These are phyloP conservation scores for Euspilapteryx auroguttella DNA, from an alignment of 2,888 invertebrate species.

Conservation along the genomic window DNA sequence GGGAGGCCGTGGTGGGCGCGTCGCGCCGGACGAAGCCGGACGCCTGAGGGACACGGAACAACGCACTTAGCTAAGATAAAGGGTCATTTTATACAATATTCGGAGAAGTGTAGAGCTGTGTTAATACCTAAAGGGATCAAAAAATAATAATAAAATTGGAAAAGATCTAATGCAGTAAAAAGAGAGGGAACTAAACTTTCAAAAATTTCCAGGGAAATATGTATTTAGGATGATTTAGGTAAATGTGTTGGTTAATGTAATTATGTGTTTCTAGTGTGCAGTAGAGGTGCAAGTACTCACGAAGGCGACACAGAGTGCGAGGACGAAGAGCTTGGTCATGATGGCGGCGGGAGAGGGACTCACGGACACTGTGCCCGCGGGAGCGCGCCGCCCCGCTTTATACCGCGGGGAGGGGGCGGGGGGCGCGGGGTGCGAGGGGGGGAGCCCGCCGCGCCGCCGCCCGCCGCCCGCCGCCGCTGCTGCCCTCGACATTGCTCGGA, in stretches of 20 bases:
- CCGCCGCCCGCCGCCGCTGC: too few species aligned
- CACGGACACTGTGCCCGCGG: too few species aligned
- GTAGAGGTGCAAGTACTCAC: conserved; percentile 20
- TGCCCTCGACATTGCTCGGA: too few species aligned
- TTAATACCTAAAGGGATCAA: not conserved
- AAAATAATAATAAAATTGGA: not conserved
- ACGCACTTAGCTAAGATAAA: too few species aligned
- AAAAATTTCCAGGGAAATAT: not conserved
- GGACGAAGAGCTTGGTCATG: conserved; percentile 26
- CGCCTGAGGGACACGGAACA: not conserved
- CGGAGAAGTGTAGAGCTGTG: not conserved
- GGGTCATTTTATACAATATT: too few species aligned
- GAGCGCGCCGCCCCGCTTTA: too few species aligned
- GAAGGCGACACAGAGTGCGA: conserved; percentile 31
- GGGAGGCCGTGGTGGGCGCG: conserved; percentile 13
- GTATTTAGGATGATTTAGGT: not conserved
- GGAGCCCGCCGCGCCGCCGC: too few species aligned
- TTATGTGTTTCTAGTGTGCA: not conserved
- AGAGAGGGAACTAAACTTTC: too few species aligned
- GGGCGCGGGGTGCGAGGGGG: too few species aligned
- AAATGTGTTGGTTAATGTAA: not conserved
- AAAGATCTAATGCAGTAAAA: too few species aligned
- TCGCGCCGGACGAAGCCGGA: conserved; percentile 24
- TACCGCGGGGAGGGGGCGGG: too few species aligned
- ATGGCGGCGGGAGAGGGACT: too few species aligned